A percentile compares a stretch with the other conserved stretches of the same genome.
Evolutionary conservation across 2,113 vertebrate genomes (phyloP).

Genomic region (Corythornis cristatus): DNA sequence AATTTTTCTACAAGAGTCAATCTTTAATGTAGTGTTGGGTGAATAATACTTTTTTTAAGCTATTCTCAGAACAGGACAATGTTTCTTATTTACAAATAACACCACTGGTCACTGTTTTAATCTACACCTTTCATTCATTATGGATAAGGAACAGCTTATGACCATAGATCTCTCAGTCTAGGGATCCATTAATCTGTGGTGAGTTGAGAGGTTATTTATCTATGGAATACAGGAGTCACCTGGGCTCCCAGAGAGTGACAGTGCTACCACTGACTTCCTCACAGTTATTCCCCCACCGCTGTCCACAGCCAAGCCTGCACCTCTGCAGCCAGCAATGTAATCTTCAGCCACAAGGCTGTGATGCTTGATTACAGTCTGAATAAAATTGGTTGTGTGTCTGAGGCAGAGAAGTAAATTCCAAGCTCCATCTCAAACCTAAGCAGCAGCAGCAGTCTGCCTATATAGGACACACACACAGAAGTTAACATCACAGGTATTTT

Average conservation of each 20-base stretch:
- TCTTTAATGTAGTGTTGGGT: background rate
- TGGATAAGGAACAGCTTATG: background rate
- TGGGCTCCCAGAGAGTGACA: background rate
- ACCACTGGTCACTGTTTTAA: background rate
- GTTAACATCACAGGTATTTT: background rate
- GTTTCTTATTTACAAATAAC: conserved; percentile 39
- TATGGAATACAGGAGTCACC: background rate
- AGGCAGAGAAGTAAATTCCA: background rate
- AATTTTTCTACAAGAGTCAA: background rate
- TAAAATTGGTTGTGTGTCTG: background rate
- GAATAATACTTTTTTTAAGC: background rate
- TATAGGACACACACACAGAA: background rate
- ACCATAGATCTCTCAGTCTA: background rate
- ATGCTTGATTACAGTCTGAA: background rate
- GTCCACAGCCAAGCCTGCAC: background rate
- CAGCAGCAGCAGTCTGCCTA: background rate
- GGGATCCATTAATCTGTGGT: background rate
- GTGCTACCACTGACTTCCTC: background rate
- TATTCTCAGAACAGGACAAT: background rate
- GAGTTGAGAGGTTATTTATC: conserved; percentile 12
- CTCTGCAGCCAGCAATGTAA: background rate
- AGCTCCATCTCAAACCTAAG: background rate
- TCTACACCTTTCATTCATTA: conserved; percentile 18
- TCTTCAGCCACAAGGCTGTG: background rate
- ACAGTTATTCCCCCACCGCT: background rate